Percentiles rank a stretch among this genome's conserved stretches.
Conservation (phyloP, 2,797 vertebrate genomes). For the Macropus fuliginosus region DNA sequence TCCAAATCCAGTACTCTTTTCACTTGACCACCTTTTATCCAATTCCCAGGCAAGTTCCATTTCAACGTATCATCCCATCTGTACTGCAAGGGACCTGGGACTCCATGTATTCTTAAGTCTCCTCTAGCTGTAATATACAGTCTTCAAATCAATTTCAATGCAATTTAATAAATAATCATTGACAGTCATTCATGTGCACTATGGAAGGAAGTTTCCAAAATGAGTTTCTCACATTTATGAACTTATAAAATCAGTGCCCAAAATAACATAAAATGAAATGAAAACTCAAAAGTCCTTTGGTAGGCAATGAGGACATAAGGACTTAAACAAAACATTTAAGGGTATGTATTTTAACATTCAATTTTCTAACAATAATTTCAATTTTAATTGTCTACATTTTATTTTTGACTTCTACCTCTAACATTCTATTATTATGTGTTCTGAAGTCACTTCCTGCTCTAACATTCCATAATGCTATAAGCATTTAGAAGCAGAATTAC, state of each 20-base stretch:
- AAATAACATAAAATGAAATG: neutral
- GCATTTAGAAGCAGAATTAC: neutral
- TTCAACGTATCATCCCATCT: neutral
- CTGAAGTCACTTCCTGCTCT: neutral
- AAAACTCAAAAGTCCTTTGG: neutral
- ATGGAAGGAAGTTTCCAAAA: neutral
- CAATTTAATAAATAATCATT: neutral
- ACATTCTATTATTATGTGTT: neutral
- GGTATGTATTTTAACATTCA: neutral
- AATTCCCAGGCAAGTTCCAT: neutral
- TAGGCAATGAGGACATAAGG: neutral
- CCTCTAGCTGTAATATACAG: neutral
- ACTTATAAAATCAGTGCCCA: neutral
- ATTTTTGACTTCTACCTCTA: neutral
- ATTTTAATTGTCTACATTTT: neutral
- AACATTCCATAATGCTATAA: neutral
- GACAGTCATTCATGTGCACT: neutral
- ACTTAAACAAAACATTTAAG: neutral
- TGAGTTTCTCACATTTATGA: neutral
- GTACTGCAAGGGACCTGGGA: neutral
- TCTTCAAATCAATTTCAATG: neutral
- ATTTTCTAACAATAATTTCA: neutral
- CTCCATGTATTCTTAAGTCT: neutral
- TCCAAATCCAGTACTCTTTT: neutral
- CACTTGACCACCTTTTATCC: neutral